These are phyloP conservation scores for Epizoanthus ramosus DNA, from an alignment of 92 coral and sea anemone genomes.

Conservation along the genomic window DNA sequence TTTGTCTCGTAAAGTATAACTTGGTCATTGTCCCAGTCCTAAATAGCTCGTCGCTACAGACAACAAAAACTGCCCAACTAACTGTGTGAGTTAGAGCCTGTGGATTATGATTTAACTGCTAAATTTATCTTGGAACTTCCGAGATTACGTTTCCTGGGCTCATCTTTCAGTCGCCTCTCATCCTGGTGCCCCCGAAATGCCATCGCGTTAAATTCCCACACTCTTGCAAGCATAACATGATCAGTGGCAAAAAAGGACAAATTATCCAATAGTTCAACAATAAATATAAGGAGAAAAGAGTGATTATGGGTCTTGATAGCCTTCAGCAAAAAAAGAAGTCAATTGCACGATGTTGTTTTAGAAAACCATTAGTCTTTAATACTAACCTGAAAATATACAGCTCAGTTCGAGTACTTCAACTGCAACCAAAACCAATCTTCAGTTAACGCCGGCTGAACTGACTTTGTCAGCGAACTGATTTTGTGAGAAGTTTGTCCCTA, in stretches of 20 bases:
- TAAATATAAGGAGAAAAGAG: slow-evolving; percentile 18
- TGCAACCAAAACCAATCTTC: not conserved
- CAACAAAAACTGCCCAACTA: not conserved
- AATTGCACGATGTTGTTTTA: not conserved
- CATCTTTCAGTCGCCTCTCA: slow-evolving; percentile 20
- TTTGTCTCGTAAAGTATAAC: not conserved
- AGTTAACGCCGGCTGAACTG: not conserved
- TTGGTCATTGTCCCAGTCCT: not conserved
- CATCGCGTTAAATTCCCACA: not conserved
- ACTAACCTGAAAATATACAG: slow-evolving; percentile 7
- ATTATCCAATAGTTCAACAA: slow-evolving; percentile 13
- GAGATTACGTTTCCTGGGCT: not conserved
- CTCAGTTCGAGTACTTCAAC: not conserved
- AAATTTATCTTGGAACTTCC: slow-evolving; percentile 34
- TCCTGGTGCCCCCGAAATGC: not conserved
- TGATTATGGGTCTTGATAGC: slow-evolving; percentile 4
- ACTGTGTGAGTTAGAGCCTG: not conserved
- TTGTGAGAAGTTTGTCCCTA: slow-evolving; percentile 8
- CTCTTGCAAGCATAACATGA: slow-evolving; percentile 1
- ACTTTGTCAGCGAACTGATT: not conserved
- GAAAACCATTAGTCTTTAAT: not conserved
- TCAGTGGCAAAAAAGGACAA: slow-evolving; percentile 16
- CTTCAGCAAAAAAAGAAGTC: not conserved
- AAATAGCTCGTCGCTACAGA: not conserved
- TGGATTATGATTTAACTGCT: slow-evolving; percentile 4